A percentile compares a stretch with the other conserved stretches of the same genome.
phyloP scores from a whole-genome alignment of 2,113 vertebrate genomes.

The Pionites leucogaster region DNA sequence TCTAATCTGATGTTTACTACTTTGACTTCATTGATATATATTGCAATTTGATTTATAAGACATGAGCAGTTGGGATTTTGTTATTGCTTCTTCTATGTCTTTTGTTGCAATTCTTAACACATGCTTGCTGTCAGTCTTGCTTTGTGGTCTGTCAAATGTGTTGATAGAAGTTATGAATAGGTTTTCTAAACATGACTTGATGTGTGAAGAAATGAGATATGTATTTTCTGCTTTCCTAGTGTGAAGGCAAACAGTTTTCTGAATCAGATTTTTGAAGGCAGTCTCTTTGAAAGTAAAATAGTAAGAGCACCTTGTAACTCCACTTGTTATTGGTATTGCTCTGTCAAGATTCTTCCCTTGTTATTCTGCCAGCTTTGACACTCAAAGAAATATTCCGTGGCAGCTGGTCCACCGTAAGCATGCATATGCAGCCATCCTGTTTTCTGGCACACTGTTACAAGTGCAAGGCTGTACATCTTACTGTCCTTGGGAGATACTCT shows the following conservation, averaged over 20 bases:
- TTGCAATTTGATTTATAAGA: background rate
- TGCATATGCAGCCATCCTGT: background rate
- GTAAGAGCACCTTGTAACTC: background rate
- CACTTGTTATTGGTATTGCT: background rate
- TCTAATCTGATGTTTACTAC: background rate
- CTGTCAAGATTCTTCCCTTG: background rate
- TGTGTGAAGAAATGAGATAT: background rate
- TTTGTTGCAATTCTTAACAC: constrained; percentile 32
- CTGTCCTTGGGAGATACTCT: background rate
- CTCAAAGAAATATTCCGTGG: background rate
- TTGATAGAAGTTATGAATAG: constrained; percentile 41
- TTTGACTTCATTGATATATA: background rate
- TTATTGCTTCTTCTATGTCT: constrained; percentile 10
- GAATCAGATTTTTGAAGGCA: background rate
- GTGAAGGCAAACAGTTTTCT: constrained; percentile 5
- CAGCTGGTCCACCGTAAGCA: background rate
- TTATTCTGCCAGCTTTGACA: background rate
- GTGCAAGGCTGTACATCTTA: background rate
- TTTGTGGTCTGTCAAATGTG: constrained; percentile 55
- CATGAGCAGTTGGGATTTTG: background rate
- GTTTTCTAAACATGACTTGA: constrained; percentile 51
- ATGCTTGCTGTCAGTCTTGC: constrained; percentile 42
- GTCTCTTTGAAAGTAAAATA: background rate
- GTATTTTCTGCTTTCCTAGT: background rate
- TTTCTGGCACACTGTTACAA: background rate